phyloP scores from a whole-genome alignment of 2,797 vertebrate genomes.

The Coilia nasus region DNA sequence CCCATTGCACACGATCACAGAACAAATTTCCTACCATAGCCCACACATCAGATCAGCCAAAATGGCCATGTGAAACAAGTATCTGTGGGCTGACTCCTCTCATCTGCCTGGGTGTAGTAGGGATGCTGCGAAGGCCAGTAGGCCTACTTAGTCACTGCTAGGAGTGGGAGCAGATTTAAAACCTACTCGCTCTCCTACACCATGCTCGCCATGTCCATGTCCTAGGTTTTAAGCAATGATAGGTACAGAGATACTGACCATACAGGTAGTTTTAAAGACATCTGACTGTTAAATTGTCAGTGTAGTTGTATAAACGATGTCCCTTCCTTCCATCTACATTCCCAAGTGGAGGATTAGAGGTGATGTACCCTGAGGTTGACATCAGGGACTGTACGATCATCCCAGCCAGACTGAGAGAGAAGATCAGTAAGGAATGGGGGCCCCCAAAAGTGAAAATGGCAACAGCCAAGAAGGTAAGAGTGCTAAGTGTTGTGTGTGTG shows the following conservation, averaged over 20 bases:
- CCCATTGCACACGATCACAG: neutral
- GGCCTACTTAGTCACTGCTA: constrained; percentile 23
- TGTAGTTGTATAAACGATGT: neutral
- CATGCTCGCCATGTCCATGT: constrained; percentile 11
- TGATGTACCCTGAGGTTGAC: constrained; percentile 67
- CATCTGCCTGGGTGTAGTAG: constrained; percentile 19
- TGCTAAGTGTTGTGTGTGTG: neutral
- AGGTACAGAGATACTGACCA: neutral
- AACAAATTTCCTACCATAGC: neutral
- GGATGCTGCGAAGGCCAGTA: constrained; percentile 16
- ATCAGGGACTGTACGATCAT: constrained; percentile 63
- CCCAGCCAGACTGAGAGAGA: constrained; percentile 62
- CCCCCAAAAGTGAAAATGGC: constrained; percentile 62
- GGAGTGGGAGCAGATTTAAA: constrained; percentile 6
- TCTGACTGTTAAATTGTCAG: neutral
- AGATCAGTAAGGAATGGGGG: constrained; percentile 66
- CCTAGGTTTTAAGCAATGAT: neutral
- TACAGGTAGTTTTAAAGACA: neutral
- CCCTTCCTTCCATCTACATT: neutral
- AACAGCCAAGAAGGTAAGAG: constrained; percentile 65
- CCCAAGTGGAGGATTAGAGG: constrained; percentile 65
- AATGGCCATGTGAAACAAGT: neutral
- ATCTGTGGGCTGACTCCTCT: constrained; percentile 16
- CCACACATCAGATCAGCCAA: neutral
- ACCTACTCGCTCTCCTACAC: constrained; percentile 10